These are phyloP conservation scores for Pelagia noctiluca DNA, from an alignment of 30 jellyfish, hydroid and myxozoan genomes.

Conservation along the genomic window DNA sequence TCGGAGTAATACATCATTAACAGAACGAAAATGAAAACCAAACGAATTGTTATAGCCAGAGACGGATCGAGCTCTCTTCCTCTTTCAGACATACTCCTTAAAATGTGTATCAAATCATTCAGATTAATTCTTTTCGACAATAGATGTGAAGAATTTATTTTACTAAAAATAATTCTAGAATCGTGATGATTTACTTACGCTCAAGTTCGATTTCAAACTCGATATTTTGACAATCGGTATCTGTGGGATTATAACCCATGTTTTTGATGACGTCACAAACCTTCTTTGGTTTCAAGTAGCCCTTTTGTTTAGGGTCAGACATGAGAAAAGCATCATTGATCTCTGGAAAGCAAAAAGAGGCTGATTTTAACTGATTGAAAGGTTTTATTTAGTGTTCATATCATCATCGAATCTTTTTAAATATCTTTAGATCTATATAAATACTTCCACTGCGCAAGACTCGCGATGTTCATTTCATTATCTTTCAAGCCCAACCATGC, in stretches of 20 bases:
- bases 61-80: no score
- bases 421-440: no score
- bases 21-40: no score
- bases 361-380: neutral
- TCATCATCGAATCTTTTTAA: neutral
- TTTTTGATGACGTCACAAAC: slow-evolving; percentile 49
- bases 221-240: slow-evolving; percentile 59
- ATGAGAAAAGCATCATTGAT: slow-evolving; percentile 49
- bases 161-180: neutral
- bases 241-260: slow-evolving; percentile 59
- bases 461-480: no score
- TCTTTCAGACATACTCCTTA: no score
- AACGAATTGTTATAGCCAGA: no score
- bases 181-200: neutral
- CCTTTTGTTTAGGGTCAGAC: slow-evolving; percentile 47
- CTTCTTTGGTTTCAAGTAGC: slow-evolving; percentile 55
- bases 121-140: neutral
- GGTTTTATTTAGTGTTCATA: neutral
- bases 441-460: no score
- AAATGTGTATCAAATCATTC: no score
- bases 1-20: no score
- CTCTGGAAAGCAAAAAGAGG: slow-evolving; percentile 8
- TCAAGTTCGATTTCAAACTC: slow-evolving; percentile 57
- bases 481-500: no score
- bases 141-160: neutral